These are phyloP conservation scores for Elachura formosa DNA, from an alignment of 2,113 vertebrate species.

Conservation along the genomic window DNA sequence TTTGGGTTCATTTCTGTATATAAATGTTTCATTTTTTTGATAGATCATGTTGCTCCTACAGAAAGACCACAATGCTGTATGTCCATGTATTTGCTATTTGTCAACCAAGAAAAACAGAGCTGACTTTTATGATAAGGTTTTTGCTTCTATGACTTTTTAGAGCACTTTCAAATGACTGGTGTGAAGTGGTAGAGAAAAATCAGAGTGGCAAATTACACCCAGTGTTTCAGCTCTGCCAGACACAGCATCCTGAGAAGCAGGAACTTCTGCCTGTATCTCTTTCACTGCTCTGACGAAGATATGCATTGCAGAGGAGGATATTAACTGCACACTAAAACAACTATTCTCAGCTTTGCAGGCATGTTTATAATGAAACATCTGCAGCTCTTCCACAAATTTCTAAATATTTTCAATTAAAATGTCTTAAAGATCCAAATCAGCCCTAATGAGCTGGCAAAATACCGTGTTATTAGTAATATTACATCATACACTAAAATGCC, in stretches of 20 bases:
- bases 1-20: neutral
- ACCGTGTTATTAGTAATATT: neutral
- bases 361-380: constrained; percentile 1
- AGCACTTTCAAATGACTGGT: neutral
- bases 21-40: neutral
- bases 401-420: neutral
- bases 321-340: neutral
- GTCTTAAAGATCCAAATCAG: neutral
- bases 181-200: neutral
- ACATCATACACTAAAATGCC: neutral
- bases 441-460: neutral
- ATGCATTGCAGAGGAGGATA: neutral
- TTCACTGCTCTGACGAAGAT: neutral
- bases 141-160: neutral
- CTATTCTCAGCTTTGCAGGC: neutral
- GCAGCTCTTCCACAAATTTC: neutral
- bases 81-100: neutral
- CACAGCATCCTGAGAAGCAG: neutral
- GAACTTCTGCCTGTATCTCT: neutral
- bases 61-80: neutral
- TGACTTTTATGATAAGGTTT: neutral
- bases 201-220: neutral
- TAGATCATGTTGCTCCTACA: neutral
- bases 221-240: neutral
- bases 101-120: neutral